Conservation (phyloP, 30 jellyfish, hydroid and myxozoan species). For the Aurelia aurita region DNA sequence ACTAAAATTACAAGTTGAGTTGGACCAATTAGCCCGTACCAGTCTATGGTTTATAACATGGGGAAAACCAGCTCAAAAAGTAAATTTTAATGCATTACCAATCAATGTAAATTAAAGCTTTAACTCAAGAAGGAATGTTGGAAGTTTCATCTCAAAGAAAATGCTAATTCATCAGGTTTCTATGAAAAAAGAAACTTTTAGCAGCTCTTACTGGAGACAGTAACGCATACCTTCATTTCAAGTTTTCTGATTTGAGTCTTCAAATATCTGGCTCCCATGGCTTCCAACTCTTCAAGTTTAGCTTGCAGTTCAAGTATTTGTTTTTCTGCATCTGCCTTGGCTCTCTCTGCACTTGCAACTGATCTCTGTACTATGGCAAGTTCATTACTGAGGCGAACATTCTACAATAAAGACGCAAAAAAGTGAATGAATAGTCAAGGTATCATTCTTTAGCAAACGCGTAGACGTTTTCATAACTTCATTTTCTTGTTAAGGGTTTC, state of each 20-base stretch:
- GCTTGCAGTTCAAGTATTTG: conserved; percentile 55
- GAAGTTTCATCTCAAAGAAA: too few species aligned
- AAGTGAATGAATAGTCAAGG: neutral
- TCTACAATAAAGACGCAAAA: conserved; percentile 9
- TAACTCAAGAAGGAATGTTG: too few species aligned
- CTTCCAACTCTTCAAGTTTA: conserved; percentile 71
- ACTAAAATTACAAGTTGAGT: too few species aligned
- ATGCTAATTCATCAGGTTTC: too few species aligned
- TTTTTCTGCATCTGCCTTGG: conserved; percentile 76
- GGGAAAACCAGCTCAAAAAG: too few species aligned
- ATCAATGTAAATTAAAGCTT: too few species aligned
- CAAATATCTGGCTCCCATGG: conserved; percentile 75
- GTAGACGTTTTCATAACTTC: neutral
- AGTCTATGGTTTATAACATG: too few species aligned
- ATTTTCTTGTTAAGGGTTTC: neutral
- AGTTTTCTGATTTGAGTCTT: conserved; percentile 80
- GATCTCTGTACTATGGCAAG: conserved; percentile 60
- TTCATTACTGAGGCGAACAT: conserved; percentile 56
- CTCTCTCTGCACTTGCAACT: conserved; percentile 65
- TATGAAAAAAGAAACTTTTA: too few species aligned
- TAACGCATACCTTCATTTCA: conserved; percentile 67
- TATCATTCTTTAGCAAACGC: neutral
- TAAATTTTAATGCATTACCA: too few species aligned
- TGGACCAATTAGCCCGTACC: too few species aligned
- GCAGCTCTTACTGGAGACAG: too few species aligned